These are phyloP conservation scores for Phocoena sinus DNA, from an alignment of 2,113 vertebrate species.

Conservation along the genomic window DNA sequence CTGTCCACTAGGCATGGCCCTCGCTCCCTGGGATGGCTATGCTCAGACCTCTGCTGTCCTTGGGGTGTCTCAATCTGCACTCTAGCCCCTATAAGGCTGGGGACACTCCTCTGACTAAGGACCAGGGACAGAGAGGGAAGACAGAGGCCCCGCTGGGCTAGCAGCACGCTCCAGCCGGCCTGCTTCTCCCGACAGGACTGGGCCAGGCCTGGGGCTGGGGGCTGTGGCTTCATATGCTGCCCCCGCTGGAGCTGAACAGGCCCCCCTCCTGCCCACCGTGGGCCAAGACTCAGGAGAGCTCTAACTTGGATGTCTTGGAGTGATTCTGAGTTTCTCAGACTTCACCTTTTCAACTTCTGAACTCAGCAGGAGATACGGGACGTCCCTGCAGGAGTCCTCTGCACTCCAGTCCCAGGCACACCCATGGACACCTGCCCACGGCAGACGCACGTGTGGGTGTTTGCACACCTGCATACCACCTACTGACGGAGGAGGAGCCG, in stretches of 20 bases:
- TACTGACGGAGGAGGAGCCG: neutral
- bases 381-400: neutral
- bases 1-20: neutral
- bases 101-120: neutral
- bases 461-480: fast-evolving
- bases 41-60: neutral
- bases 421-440: neutral
- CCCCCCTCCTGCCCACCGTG: neutral
- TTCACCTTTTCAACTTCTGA: neutral
- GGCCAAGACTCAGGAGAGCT: neutral
- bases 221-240: neutral
- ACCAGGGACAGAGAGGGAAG: neutral
- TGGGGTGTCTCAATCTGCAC: neutral
- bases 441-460: fast-evolving
- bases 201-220: neutral
- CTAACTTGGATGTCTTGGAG: neutral
- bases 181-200: neutral
- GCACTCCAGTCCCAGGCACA: neutral
- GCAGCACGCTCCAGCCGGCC: neutral
- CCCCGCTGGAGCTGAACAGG: neutral
- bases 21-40: neutral
- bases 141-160: neutral
- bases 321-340: neutral
- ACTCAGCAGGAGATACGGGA: neutral
- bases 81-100: neutral